Evolutionary conservation across 1,140 invertebrate species (phyloP), one percentile per base, ranked within the genome.

Genomic region (Listronotus oregonensis): DNA sequence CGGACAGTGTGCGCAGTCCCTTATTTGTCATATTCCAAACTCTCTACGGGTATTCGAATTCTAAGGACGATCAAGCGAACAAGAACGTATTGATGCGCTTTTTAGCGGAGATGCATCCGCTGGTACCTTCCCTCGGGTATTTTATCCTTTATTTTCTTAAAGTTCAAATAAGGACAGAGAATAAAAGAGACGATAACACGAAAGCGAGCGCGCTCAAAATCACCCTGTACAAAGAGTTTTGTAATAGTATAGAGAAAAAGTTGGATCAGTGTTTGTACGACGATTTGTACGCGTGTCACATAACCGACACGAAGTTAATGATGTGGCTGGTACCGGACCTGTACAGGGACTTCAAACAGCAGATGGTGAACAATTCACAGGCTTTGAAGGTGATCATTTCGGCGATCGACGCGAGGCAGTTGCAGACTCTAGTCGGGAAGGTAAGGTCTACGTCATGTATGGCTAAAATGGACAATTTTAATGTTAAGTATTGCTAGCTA

Each of bases 301-400:
- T 95, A 76, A 89, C 90, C 78, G 94, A 95, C 82, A 87, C 93
- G 18, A 85, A 88, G 70, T 84, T 96, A 73, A 87, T 97, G 74
- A 91, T 93, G 72, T 97, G 90, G 85, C 81, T 98, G 51, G 86
- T 97, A 78, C 93, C 95, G 43, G 93, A 96, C 76, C 85, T 97
- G 47, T 98, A 94, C 77, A 88, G 88, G 76, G 92, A 93, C 80
- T 97, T 96, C 80, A 90, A 93, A 74, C 89, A 89, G 68, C 88
- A 93, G 72, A 87, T 90, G 9, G 84, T 94, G 52, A 94, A 94
- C 66, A 94, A 96, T 78, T 86, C 89, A 57, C 89, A 93, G 70
- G 82, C 97, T 47, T 78, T 98, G 67, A 88, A 93, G 75, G 85
- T 95, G 64, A 90, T 97, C 67, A 89, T 97, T 4, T 91, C 93